Evolutionary conservation across 2,888 invertebrate genomes (phyloP), one percentile per base, ranked within the genome.

Genomic region (Apodemia zela): DNA sequence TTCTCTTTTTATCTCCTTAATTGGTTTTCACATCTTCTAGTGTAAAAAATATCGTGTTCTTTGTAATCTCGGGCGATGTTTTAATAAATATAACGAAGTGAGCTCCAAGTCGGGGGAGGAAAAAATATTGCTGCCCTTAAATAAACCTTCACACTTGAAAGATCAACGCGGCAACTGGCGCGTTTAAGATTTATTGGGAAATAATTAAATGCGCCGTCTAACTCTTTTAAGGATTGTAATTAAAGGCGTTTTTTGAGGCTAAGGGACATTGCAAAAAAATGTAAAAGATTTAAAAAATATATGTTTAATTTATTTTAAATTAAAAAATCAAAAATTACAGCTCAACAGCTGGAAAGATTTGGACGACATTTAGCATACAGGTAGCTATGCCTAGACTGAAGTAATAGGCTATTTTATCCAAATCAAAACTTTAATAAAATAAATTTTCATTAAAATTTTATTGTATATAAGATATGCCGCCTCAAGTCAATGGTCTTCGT

Each of bases 71-170:
- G 85, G 89, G 84, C 85, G 90, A 88, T 91, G 90, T 90, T 91
- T 91, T 90, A 91, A 90, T 90, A 90, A 91, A 91, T 90, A 90
- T 91, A 90, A 91, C 90, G 89, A 89, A 90, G 90, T 90, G 87
- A 87, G 78, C 79, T 72, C 25, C 73, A 71, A 74, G 71, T 69
- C 73, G 78, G 82, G 83, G 85, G 82, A 73, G 79, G 77, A 83
- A 87, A 88, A 91, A 90, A 89, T 88, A 87, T 88, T 83, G 86
- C 85, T 75, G 81, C 82, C 82, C 84, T 88, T 88, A 88, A 86
- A 88, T 87, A 89, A 87, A 86, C 82, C 82, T 90, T 91, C 87
- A 90, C 90, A 90, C 90, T 91, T 81, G 87, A 88, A 82, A 87
- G 90, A 89, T 89, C 89, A 89, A 78, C 87, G 81, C 69, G 79